Conservation (phyloP, 2,113 vertebrate genomes). For the Amblyopsis rosae region DNA sequence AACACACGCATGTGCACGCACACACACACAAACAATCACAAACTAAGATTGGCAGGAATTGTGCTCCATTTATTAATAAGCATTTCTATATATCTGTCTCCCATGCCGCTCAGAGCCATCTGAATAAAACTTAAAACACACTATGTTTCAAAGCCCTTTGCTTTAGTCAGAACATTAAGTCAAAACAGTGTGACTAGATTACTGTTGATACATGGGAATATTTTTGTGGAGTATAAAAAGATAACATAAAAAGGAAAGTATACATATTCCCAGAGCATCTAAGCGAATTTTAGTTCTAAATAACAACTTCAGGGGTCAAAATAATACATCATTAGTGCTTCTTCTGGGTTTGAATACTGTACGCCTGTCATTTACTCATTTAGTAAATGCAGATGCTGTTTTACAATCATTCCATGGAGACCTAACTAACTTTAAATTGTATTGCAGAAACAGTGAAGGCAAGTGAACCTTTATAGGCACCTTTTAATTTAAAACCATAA, state of each 20-base stretch:
- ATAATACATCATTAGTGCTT: slow-evolving; percentile 2
- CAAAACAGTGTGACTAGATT: neutral
- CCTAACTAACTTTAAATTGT: slow-evolving; percentile 23
- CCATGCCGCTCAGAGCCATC: neutral
- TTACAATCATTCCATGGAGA: slow-evolving; percentile 31
- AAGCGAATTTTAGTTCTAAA: neutral
- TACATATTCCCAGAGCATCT: neutral
- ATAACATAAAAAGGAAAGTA: neutral
- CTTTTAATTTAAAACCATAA: slow-evolving; percentile 3
- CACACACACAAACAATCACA: neutral
- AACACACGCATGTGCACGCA: slow-evolving; percentile 4
- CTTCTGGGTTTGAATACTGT: slow-evolving; percentile 3
- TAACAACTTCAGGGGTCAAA: slow-evolving; percentile 12
- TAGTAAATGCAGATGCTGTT: slow-evolving; percentile 14
- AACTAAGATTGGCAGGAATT: neutral
- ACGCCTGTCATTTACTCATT: slow-evolving; percentile 21
- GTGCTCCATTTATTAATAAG: neutral
- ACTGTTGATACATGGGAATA: neutral
- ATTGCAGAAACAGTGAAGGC: slow-evolving; percentile 15
- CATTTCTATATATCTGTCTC: neutral
- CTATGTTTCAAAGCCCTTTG: neutral
- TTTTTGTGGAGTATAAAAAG: neutral
- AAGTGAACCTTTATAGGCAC: slow-evolving; percentile 28
- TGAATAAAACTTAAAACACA: neutral
- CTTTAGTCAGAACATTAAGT: neutral